Evolutionary conservation across 1,140 invertebrate genomes (phyloP).

Genomic region (Agraylea sexmaculata): DNA sequence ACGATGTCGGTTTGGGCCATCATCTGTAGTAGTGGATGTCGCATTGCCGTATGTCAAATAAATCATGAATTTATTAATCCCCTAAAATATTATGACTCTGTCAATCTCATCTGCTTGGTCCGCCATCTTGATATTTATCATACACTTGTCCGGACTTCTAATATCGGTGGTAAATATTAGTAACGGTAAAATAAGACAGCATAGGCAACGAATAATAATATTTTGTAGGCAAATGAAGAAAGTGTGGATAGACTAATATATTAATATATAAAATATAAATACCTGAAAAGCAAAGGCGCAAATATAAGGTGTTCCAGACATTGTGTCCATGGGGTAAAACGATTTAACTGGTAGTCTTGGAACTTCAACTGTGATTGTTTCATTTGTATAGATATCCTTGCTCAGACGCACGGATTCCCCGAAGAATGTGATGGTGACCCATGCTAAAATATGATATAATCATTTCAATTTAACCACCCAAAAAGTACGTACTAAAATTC

Average conservation of each 20-base stretch:
- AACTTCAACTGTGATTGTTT: conserved; percentile 52
- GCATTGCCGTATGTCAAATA: no score
- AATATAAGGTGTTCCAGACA: conserved; percentile 52
- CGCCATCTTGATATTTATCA: no score
- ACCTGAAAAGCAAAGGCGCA: conserved; percentile 56
- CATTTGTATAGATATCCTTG: conserved; percentile 58
- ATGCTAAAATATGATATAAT: conserved; percentile 30
- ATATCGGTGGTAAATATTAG: not conserved
- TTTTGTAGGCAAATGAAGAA: not conserved
- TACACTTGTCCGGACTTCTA: no score
- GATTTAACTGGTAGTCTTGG: conserved; percentile 62
- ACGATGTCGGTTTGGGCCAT: no score
- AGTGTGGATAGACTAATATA: not conserved
- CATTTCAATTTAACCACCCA: not conserved
- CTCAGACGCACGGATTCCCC: conserved; percentile 58
- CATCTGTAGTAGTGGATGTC: no score
- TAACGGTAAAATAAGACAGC: not conserved
- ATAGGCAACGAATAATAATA: not conserved
- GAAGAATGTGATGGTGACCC: conserved; percentile 66
- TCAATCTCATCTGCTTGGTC: no score
- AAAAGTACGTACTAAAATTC: not conserved
- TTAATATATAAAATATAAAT: conserved; percentile 11
- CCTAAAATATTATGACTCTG: no score
- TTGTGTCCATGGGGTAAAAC: conserved; percentile 63
- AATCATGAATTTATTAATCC: no score